These are phyloP conservation scores for Planiliza haematocheilus DNA, from an alignment of 2,113 vertebrate species.

Conservation along the genomic window DNA sequence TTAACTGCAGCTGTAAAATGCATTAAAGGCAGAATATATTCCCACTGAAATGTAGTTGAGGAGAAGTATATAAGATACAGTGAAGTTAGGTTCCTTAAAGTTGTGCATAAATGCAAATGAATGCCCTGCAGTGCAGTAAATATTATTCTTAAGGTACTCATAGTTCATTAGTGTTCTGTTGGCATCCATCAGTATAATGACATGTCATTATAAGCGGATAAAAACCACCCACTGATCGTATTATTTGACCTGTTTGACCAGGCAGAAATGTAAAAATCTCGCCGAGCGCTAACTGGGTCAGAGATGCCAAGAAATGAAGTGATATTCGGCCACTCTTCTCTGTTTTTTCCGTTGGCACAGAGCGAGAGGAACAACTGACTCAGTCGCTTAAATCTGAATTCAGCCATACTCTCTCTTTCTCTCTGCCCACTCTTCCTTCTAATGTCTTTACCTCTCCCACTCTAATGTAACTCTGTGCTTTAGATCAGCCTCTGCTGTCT, in stretches of 20 bases:
- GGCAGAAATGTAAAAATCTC: slow-evolving; percentile 24
- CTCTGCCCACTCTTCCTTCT: slow-evolving; percentile 47
- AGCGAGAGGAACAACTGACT: slow-evolving; percentile 83
- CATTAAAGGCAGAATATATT: not conserved
- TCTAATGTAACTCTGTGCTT: slow-evolving; percentile 42
- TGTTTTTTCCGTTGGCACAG: slow-evolving; percentile 83
- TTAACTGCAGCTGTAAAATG: not conserved
- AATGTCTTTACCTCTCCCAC: slow-evolving; percentile 66
- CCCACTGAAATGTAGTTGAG: not conserved
- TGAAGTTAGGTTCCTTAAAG: not conserved
- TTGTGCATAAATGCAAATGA: not conserved
- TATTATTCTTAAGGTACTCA: not conserved
- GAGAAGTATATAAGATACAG: not conserved
- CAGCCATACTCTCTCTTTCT: slow-evolving; percentile 53
- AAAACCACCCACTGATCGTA: not conserved
- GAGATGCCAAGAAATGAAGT: slow-evolving; percentile 58
- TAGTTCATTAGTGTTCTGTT: not conserved
- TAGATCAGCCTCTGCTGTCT: slow-evolving; percentile 39
- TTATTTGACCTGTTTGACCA: slow-evolving; percentile 36
- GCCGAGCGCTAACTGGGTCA: slow-evolving; percentile 70
- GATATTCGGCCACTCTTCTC: slow-evolving; percentile 66
- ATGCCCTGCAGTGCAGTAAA: too few species aligned
- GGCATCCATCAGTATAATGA: not conserved
- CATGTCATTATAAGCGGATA: not conserved
- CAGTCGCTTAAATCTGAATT: slow-evolving; percentile 74